phyloP scores from a whole-genome alignment of 2,113 vertebrate genomes.

The Rutilus rutilus region DNA sequence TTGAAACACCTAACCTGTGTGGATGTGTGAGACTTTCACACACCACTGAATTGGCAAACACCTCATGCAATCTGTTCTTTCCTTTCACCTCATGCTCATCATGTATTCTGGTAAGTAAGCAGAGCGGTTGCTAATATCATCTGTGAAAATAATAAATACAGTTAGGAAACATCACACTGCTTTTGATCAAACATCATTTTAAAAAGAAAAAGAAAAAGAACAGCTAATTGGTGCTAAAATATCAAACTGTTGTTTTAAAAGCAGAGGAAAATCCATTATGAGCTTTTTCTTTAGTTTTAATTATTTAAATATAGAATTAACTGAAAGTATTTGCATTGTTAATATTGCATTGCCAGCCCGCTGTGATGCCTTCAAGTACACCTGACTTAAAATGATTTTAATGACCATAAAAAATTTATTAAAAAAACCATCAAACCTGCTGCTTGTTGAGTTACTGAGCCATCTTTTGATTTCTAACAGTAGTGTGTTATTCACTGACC shows the following conservation, averaged over 20 bases:
- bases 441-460: neutral
- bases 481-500: conserved; percentile 35
- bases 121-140: neutral
- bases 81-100: neutral
- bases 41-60: conserved; percentile 5
- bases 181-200: neutral
- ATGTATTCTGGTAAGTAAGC: neutral
- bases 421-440: neutral
- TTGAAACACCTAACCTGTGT: neutral
- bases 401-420: neutral
- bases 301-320: neutral
- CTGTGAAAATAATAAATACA: neutral
- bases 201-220: neutral
- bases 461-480: conserved; percentile 15
- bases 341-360: neutral
- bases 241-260: conserved; percentile 1
- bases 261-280: neutral
- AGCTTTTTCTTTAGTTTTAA: neutral
- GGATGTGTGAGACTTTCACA: neutral
- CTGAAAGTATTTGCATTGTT: neutral
- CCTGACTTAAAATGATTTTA: conserved; percentile 2
- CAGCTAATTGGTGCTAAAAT: neutral
- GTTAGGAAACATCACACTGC: neutral
- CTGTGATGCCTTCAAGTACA: neutral
- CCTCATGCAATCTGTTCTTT: conserved; percentile 6